Base-by-base conservation (phyloP, 2,888 invertebrate species). In the Mayetiola destructor region DNA sequence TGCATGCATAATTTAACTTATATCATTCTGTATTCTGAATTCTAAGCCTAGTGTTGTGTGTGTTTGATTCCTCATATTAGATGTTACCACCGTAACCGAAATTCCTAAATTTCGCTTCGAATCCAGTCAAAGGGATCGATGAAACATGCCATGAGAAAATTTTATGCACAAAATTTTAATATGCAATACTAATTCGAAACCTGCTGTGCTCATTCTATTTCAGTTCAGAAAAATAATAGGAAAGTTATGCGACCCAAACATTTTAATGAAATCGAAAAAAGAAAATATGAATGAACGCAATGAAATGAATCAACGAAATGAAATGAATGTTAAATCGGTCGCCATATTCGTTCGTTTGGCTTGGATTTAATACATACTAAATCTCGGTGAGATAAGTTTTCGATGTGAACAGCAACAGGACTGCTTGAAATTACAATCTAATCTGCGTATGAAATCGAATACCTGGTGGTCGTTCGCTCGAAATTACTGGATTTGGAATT, bases 401-500 rank as follows among this genome's bases (percentile, higher is more conserved):
- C 20, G 23, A 48, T 48, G n/a, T n/a, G n/a, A n/a, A n/a, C n/a
- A n/a, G n/a, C n/a, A n/a, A n/a, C n/a, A n/a, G n/a, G n/a, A n/a
- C n/a, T n/a, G n/a, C n/a, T n/a, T n/a, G n/a, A 48, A 48, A 48
- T 48, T 48, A 27, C 48, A 48, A 48, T 48, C 48, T 48, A 48
- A 48, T 48, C 48, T 27, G 9, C 27, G 27, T 48, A 48, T 27
- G 48, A 48, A 27, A 48, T 48, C 48, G 27, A 27, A 48, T n/a
- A n/a, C n/a, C n/a, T n/a, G n/a, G n/a, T n/a, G n/a, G n/a, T n/a
- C n/a, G n/a, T n/a, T n/a, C n/a, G n/a, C n/a, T n/a, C n/a, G n/a
- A n/a, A n/a, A n/a, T n/a, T n/a, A n/a, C n/a, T n/a, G n/a, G n/a
- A n/a, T n/a, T n/a, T n/a, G n/a, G n/a, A n/a, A n/a, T n/a, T n/a